These are phyloP conservation scores for Laothoe populi DNA, from an alignment of 2,888 invertebrate species.

Conservation along the genomic window DNA sequence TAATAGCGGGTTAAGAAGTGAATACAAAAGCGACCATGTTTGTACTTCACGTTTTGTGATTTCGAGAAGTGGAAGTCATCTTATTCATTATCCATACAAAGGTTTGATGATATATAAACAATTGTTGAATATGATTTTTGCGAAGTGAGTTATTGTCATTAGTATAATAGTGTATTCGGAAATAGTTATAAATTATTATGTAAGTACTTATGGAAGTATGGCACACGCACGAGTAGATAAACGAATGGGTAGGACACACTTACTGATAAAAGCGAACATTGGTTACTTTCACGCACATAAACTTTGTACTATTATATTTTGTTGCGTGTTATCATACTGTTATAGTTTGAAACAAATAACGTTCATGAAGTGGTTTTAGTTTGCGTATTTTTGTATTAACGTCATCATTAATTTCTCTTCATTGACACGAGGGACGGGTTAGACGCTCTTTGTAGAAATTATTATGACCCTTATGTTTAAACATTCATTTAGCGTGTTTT, in stretches of 20 bases:
- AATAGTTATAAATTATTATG: constrained; percentile 1
- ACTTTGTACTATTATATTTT: constrained; percentile 10
- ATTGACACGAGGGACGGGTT: too few relatives aligned
- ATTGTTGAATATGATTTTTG: constrained; percentile 15
- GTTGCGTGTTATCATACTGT: constrained; percentile 8
- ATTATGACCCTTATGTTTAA: background rate
- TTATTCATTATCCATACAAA: constrained; percentile 14
- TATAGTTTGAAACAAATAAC: background rate
- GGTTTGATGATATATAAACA: background rate
- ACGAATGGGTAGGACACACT: constrained; percentile 6
- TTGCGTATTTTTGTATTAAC: constrained; percentile 4
- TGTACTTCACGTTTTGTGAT: constrained; percentile 51
- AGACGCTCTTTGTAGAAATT: background rate
- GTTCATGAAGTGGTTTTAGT: constrained; percentile 2
- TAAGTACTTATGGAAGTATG: constrained; percentile 9
- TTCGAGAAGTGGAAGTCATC: constrained; percentile 58
- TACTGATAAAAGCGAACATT: constrained; percentile 34
- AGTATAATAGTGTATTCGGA: constrained; percentile 10
- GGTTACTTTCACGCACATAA: constrained; percentile 39
- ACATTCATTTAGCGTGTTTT: background rate
- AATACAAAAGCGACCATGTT: constrained; percentile 48
- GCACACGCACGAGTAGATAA: constrained; percentile 9
- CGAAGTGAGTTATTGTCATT: constrained; percentile 17
- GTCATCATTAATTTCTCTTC: background rate
- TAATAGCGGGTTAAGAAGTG: constrained; percentile 59